Percentiles rank a stretch among this genome's conserved stretches.
phyloP scores from a whole-genome alignment of 2,888 invertebrate genomes.

The Nasonia oneida region DNA sequence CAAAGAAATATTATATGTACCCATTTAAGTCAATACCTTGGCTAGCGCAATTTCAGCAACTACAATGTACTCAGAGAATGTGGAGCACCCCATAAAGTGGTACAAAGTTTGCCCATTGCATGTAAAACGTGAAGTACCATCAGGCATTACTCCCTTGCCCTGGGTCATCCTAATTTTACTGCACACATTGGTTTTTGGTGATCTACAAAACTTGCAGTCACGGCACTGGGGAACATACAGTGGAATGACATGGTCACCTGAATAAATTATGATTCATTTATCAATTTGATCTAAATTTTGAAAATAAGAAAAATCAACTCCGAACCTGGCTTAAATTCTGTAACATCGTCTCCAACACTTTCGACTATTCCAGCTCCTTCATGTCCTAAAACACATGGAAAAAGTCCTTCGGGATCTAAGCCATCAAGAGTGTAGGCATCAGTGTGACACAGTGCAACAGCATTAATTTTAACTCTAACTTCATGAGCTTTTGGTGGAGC shows the following conservation, averaged over 20 bases:
- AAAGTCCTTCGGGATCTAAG: conserved; percentile 93
- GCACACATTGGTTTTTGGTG: conserved; percentile 97
- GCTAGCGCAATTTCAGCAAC: conserved; percentile 96
- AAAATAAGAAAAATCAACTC: conserved; percentile 7
- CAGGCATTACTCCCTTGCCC: conserved; percentile 95
- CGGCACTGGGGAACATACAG: conserved; percentile 98
- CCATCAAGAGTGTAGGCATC: conserved; percentile 95
- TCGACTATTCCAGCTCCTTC: conserved; percentile 99
- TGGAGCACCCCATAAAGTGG: conserved; percentile 98
- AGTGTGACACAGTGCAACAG: conserved; percentile 94
- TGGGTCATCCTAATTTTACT: conserved; percentile 93
- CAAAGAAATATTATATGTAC: neutral
- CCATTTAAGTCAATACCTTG: conserved; percentile 84
- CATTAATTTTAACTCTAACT: conserved; percentile 90
- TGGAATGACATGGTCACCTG: conserved; percentile 97
- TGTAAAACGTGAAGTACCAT: conserved; percentile 92
- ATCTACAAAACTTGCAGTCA: conserved; percentile 97
- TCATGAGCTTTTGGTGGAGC: conserved; percentile 96
- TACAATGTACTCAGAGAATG: conserved; percentile 96
- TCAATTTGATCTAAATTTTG: neutral
- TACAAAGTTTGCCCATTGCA: conserved; percentile 89
- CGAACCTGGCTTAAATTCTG: conserved; percentile 88
- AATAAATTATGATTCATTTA: conserved; percentile 12
- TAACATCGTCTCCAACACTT: conserved; percentile 96
- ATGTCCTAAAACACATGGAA: conserved; percentile 96